phyloP scores from a whole-genome alignment of 2,113 vertebrate genomes.

The Ceratotherium simum region DNA sequence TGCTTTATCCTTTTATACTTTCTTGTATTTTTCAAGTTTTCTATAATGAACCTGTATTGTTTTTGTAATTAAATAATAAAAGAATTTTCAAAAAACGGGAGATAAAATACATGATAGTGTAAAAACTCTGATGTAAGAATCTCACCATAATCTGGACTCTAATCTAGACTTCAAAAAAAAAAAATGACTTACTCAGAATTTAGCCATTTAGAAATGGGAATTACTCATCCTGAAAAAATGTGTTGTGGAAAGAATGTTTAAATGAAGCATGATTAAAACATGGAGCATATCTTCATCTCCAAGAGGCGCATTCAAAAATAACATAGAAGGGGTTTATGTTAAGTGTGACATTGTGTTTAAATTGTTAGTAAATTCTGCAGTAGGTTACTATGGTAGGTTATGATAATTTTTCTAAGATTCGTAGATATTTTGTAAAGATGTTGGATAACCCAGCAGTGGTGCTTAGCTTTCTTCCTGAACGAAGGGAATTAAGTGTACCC shows the following conservation, averaged over 20 bases:
- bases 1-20: neutral
- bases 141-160: neutral
- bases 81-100: neutral
- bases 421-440: neutral
- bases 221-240: neutral
- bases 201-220: neutral
- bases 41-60: neutral
- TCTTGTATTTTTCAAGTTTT: neutral
- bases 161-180: neutral
- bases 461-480: neutral
- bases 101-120: neutral
- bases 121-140: neutral
- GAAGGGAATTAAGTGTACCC: neutral
- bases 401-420: neutral
- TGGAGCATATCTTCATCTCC: neutral
- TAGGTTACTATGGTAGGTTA: neutral
- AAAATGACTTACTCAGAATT: neutral
- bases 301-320: neutral
- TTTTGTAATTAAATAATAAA: constrained; percentile 11
- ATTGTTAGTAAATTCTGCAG: neutral
- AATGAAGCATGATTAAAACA: neutral
- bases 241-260: neutral
- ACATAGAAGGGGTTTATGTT: neutral
- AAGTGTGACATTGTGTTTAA: neutral
- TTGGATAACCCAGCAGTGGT: neutral